phyloP scores from a whole-genome alignment of 2,888 invertebrate genomes.

The Agapostemon virescens region DNA sequence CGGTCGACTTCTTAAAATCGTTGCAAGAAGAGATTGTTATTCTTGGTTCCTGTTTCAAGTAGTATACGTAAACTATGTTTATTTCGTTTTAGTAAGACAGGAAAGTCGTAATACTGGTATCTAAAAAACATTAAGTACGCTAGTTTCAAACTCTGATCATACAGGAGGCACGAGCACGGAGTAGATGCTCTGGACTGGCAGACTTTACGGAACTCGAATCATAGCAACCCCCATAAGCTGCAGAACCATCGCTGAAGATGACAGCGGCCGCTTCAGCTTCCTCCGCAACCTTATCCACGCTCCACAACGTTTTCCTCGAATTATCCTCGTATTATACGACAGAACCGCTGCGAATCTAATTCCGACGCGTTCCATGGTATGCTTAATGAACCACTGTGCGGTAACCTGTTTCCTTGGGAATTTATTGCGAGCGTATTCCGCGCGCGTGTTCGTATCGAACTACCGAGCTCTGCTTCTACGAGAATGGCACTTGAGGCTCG shows the following conservation, averaged over 20 bases:
- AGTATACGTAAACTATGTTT: neutral
- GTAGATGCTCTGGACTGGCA: neutral
- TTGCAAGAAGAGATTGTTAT: too few relatives aligned
- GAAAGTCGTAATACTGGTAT: neutral
- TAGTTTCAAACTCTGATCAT: neutral
- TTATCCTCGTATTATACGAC: constrained; percentile 16
- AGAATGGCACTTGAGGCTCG: neutral
- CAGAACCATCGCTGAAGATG: neutral
- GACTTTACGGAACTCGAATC: neutral
- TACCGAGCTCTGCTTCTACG: neutral
- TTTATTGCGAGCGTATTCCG: constrained; percentile 24
- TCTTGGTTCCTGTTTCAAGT: too few relatives aligned
- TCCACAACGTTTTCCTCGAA: constrained; percentile 13
- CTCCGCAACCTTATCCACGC: neutral
- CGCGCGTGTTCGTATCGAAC: neutral
- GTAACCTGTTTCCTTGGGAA: constrained; percentile 22
- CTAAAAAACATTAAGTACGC: neutral
- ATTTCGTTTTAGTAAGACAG: neutral
- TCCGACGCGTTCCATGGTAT: constrained; percentile 11
- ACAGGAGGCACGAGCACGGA: neutral
- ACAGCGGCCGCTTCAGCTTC: neutral
- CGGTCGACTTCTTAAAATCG: neutral
- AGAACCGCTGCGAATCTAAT: constrained; percentile 22
- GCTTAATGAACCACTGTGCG: constrained; percentile 27
- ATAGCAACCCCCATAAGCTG: neutral